Percentiles rank a stretch among this genome's conserved stretches.
phyloP scores from a whole-genome alignment of 1,140 invertebrate genomes.

The Sycophaga agraensis region DNA sequence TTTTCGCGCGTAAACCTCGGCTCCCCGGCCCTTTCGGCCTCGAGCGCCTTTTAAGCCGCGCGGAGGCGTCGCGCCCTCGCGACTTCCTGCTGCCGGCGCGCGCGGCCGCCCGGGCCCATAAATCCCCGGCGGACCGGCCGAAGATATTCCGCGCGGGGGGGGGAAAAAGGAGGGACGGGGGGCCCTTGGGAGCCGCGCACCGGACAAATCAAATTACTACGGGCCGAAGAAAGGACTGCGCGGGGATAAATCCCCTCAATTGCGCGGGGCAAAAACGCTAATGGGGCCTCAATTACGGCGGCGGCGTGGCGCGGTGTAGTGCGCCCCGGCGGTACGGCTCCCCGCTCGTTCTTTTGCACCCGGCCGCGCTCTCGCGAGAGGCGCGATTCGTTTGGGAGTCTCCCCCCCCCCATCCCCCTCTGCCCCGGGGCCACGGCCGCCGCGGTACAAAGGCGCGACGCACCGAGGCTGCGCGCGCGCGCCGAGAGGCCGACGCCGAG shows the following conservation, averaged over 20 bases:
- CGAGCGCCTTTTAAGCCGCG: too few relatives aligned
- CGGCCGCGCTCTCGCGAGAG: neutral
- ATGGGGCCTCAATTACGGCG: slow-evolving; percentile 12
- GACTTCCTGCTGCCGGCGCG: neutral
- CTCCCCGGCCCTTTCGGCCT: too few relatives aligned
- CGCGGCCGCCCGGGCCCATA: neutral
- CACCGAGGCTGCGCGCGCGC: too few relatives aligned
- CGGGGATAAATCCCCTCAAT: slow-evolving; percentile 16
- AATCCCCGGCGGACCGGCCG: neutral
- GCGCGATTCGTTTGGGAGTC: neutral
- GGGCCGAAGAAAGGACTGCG: neutral
- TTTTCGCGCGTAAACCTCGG: too few relatives aligned
- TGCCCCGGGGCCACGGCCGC: too few relatives aligned
- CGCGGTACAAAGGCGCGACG: too few relatives aligned
- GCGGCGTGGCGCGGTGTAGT: slow-evolving; percentile 2
- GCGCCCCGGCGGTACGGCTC: too few relatives aligned
- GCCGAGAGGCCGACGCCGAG: slow-evolving; percentile 33
- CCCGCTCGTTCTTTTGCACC: slow-evolving; percentile 5
- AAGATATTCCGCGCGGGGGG: too few relatives aligned
- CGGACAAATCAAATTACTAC: neutral
- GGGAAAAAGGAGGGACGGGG: too few relatives aligned
- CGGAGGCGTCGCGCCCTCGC: neutral
- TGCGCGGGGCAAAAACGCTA: slow-evolving; percentile 9
- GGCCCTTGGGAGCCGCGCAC: too few relatives aligned
- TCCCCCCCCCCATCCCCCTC: too few relatives aligned